phyloP scores from a whole-genome alignment of 2,113 vertebrate genomes.

The Mormoops blainvillei region DNA sequence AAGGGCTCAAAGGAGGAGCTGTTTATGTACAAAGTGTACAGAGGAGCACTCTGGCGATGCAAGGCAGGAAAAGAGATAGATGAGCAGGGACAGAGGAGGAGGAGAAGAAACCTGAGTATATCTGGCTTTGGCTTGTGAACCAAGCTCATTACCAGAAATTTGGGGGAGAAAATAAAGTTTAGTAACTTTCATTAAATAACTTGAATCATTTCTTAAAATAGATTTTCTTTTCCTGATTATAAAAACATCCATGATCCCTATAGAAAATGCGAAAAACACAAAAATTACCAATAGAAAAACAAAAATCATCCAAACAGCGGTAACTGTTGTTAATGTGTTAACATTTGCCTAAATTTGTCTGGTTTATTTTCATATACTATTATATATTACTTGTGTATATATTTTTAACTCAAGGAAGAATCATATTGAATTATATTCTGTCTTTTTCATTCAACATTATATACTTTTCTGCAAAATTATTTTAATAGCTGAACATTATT shows the following conservation, averaged over 20 bases:
- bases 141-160: slow-evolving; percentile 7
- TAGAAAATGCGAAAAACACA: neutral
- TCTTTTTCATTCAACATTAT: neutral
- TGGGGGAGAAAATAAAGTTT: neutral
- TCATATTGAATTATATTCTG: neutral
- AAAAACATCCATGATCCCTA: neutral
- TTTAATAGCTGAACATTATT: slow-evolving; percentile 45
- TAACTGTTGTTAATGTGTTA: neutral
- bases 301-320: neutral
- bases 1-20: neutral
- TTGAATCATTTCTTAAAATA: neutral
- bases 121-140: neutral
- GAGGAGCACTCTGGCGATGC: neutral
- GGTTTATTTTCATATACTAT: neutral
- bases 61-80: neutral
- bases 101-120: neutral
- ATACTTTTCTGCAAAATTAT: slow-evolving; percentile 39
- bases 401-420: slow-evolving; percentile 37
- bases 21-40: neutral
- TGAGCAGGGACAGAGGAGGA: neutral
- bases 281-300: neutral
- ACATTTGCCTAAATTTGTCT: neutral
- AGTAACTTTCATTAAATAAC: neutral
- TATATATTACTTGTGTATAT: neutral
- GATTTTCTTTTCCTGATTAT: neutral